phyloP scores from a whole-genome alignment of 2,888 invertebrate genomes.

The Ptychoptera contaminata region DNA sequence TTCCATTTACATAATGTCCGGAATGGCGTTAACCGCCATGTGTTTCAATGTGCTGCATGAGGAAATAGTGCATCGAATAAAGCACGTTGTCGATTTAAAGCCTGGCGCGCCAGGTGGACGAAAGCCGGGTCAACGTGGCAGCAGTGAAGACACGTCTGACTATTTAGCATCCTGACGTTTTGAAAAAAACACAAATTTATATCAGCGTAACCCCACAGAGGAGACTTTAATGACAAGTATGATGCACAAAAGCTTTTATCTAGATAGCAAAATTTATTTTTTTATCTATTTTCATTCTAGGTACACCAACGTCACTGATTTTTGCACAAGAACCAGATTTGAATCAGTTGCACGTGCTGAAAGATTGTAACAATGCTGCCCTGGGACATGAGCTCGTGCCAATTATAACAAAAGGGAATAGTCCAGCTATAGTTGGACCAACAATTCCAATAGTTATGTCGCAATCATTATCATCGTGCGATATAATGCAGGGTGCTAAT shows the following conservation, averaged over 20 bases:
- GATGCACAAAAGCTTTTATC: background rate
- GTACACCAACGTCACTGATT: conserved; percentile 36
- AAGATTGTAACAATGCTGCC: conserved; percentile 25
- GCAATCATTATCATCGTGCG: background rate
- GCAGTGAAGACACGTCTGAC: conserved; percentile 12
- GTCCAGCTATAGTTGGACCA: conserved; percentile 1
- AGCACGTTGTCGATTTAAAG: conserved; percentile 35
- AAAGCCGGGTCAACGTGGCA: conserved; percentile 18
- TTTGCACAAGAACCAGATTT: conserved; percentile 20
- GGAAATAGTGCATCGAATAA: conserved; percentile 70
- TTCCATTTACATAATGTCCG: conserved; percentile 72
- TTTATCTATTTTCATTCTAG: conserved; percentile 14
- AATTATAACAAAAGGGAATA: conserved; percentile 21
- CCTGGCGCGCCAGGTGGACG: conserved; percentile 12
- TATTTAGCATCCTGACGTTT: conserved; percentile 29
- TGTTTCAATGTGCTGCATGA: conserved; percentile 81
- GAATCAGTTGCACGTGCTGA: conserved; percentile 25
- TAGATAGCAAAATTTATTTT: background rate
- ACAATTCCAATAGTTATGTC: background rate
- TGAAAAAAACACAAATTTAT: conserved; percentile 27
- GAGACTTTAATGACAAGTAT: conserved; percentile 33
- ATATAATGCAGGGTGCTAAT: too few relatives aligned
- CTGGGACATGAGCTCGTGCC: conserved; percentile 28
- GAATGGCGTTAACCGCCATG: conserved; percentile 79
- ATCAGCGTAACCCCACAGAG: conserved; percentile 40